phyloP scores from a whole-genome alignment of 2,113 vertebrate species.

The Cervus canadensis region DNA sequence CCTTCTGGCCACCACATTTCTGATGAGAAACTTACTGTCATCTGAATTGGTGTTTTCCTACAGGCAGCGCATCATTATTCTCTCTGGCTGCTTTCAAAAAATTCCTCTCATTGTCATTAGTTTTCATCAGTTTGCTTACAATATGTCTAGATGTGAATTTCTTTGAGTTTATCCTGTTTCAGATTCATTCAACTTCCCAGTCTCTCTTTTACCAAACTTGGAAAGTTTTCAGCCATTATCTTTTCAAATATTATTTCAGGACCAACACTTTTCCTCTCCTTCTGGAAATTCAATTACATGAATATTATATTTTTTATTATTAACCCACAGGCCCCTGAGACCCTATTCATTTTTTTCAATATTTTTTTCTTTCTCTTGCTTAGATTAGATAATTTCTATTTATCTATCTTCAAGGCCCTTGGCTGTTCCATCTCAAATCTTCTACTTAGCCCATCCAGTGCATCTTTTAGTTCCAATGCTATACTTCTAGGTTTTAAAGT shows the following conservation, averaged over 20 bases:
- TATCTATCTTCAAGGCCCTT: not conserved
- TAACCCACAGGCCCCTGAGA: not conserved
- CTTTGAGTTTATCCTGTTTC: not conserved
- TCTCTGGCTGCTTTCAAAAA: not conserved
- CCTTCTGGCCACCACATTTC: not conserved
- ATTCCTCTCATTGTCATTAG: not conserved
- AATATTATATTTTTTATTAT: not conserved
- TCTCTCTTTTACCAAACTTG: not conserved
- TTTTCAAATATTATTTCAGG: not conserved
- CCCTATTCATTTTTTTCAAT: not conserved
- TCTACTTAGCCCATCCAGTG: not conserved
- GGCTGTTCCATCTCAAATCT: not conserved
- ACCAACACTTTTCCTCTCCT: not conserved
- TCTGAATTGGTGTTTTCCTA: not conserved
- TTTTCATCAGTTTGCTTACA: not conserved
- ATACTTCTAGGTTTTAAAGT: not conserved
- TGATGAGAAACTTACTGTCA: not conserved
- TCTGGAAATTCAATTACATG: not conserved
- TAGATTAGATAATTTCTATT: not conserved
- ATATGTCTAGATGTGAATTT: not conserved
- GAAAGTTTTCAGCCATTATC: not conserved
- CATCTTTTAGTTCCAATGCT: not conserved
- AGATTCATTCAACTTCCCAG: not conserved
- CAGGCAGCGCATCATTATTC: not conserved
- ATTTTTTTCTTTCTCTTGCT: not conserved